Conservation (phyloP, 2,797 vertebrate species). For the Erpetoichthys calabaricus region DNA sequence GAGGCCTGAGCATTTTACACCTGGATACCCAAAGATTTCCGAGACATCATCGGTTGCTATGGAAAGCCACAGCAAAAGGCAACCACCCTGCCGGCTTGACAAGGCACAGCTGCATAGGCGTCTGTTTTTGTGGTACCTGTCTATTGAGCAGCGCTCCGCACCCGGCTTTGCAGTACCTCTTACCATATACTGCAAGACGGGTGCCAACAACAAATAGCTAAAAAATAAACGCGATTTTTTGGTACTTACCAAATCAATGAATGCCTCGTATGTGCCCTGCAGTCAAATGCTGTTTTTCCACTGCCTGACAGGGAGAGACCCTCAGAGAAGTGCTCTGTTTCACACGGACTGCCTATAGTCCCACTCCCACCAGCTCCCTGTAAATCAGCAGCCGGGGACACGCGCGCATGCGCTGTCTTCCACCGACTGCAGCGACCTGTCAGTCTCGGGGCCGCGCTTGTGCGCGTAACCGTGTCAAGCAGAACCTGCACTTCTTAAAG, state of each 20-base stretch:
- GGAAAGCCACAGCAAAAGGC: conserved; percentile 13
- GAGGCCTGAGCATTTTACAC: not conserved
- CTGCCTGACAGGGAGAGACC: conserved; percentile 7
- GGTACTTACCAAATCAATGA: conserved; percentile 6
- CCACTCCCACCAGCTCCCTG: conserved; percentile 27
- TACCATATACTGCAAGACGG: not conserved
- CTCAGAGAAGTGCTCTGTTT: conserved; percentile 7
- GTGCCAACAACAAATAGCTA: conserved; percentile 1
- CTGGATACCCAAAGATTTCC: conserved; percentile 8
- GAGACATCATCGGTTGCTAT: conserved; percentile 23
- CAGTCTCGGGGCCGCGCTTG: conserved; percentile 21
- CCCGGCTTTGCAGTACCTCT: not conserved
- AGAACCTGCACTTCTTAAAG: too few relatives aligned
- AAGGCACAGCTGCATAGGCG: conserved; percentile 31
- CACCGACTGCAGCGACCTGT: conserved; percentile 34
- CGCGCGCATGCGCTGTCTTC: conserved; percentile 26
- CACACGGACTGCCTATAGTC: conserved; percentile 24
- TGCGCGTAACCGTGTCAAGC: too few relatives aligned
- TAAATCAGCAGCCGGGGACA: conserved; percentile 29
- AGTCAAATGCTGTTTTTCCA: not conserved
- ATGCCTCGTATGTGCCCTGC: conserved; percentile 6
- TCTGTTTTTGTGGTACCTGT: conserved; percentile 13
- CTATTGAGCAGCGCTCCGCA: not conserved
- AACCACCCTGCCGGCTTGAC: conserved; percentile 9
- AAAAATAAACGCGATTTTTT: not conserved